Base-by-base conservation (phyloP, 1,140 invertebrate species). In the Lordiphosa collinella region DNA sequence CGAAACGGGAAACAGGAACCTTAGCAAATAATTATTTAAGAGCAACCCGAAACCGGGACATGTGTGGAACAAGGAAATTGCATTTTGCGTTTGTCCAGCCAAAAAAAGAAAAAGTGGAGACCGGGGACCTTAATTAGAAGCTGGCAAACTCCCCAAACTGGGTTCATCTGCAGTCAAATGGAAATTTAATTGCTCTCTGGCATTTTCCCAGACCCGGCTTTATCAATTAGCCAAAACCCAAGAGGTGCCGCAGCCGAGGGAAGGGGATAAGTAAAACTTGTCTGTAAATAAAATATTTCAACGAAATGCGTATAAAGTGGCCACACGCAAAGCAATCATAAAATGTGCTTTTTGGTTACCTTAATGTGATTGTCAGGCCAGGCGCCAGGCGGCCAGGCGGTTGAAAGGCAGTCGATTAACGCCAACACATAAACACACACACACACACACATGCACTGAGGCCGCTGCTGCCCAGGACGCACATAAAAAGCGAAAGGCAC, bases 271-370 rank as follows among this genome's bases (percentile, higher is more conserved):
- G 25, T 29, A 8, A 44, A 44, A 44, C 41, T 44, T 44, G 41
- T 44, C 18, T 44, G 41, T 44, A 44, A 44, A 44, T 44, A 44
- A 44, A 44, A 44, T 44, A 29, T 13, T 25, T 44, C 12, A 9
- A 18, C 25, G 25, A 44, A 25, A 44, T 32, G 46, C 29, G 46
- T 35, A 12, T 18, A 18, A 34, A 35, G 25, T 32, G 16, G 31
- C 12, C 13, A 22, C 48, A 50, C 50, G 36, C 38, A 52, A 52
- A 52, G 50, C 38, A 52, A 52, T 52, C 50, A 52, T 52, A 52
- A 52, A 52, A 41, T 52, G 50, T 52, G 50, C 50, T 52, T 40
- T 49, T 52, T 41, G 36, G 50, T 52, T 40, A 52, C 50, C 50
- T 52, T 52, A 52, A 52, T 50, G 48, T 36, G 48, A 50, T 50